Evolutionary conservation across 1,140 invertebrate species (phyloP).

Genomic region (Batillaria attramentaria): DNA sequence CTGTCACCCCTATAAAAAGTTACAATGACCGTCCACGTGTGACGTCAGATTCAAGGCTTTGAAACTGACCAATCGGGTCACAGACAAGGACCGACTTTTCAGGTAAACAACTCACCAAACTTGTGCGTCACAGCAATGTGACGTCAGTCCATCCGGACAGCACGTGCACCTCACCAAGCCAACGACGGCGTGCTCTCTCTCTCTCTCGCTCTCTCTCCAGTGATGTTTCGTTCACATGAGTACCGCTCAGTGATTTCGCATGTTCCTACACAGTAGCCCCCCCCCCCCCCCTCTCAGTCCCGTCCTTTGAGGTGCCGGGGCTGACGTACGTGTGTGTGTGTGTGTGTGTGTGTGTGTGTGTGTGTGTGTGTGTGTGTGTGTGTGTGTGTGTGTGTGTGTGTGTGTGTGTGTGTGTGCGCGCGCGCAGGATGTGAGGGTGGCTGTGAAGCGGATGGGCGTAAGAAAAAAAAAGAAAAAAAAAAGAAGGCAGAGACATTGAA

Average conservation of each 20-base stretch:
- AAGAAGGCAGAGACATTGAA: slow-evolving; percentile 15
- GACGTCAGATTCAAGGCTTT: no score
- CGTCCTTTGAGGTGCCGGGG: not conserved
- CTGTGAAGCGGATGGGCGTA: not conserved
- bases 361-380: not conserved
- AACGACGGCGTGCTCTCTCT: no score
- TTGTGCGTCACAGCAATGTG: no score
- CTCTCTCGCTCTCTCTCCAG: not conserved
- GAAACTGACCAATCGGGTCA: no score
- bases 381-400: slow-evolving; percentile 6
- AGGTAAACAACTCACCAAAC: no score
- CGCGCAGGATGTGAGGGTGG: not conserved
- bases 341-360: not conserved
- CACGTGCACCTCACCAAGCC: not conserved
- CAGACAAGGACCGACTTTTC: no score
- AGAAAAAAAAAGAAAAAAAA: not conserved
- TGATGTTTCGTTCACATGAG: not conserved
- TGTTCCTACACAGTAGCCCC: no score
- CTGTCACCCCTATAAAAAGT: no score
- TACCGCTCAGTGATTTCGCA: not conserved
- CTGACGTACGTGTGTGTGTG: no score
- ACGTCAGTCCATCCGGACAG: no score
- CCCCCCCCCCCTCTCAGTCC: no score
- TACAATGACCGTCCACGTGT: no score
- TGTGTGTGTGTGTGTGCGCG: not conserved